These are phyloP conservation scores for Verasper variegatus DNA, from an alignment of 2,113 vertebrate genomes.

Conservation along the genomic window DNA sequence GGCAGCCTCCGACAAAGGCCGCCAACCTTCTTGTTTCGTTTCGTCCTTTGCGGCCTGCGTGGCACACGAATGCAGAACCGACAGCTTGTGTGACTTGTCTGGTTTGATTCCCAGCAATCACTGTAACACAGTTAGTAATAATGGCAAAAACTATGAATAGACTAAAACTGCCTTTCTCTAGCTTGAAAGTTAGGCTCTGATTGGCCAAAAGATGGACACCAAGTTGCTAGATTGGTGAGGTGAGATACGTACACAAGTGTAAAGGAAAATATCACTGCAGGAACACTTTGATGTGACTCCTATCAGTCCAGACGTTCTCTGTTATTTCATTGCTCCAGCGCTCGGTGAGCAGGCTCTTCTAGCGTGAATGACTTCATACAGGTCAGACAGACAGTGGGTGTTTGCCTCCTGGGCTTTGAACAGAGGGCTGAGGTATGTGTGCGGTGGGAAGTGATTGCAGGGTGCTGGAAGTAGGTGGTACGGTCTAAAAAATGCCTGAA, in stretches of 20 bases:
- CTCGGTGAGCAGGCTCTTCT: conserved; percentile 14
- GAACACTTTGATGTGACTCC: conserved; percentile 54
- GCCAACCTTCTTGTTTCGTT: too few relatives aligned
- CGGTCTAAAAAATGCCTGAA: not conserved
- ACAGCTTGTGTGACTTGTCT: too few relatives aligned
- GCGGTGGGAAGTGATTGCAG: conserved; percentile 44
- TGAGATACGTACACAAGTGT: not conserved
- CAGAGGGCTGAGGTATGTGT: conserved; percentile 39
- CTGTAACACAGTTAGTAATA: too few relatives aligned
- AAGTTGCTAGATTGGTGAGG: not conserved
- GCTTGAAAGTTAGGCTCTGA: not conserved
- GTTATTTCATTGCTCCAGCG: conserved; percentile 14
- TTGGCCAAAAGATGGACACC: not conserved
- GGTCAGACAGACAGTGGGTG: conserved; percentile 59
- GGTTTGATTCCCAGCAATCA: too few relatives aligned
- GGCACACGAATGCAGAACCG: too few relatives aligned
- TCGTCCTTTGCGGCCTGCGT: too few relatives aligned
- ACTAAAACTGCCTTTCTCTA: too few relatives aligned
- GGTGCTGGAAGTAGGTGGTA: conserved; percentile 26
- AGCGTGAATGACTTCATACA: conserved; percentile 57
- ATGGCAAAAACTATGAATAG: too few relatives aligned
- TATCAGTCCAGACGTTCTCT: conserved; percentile 47
- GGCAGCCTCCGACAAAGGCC: too few relatives aligned
- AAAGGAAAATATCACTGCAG: conserved; percentile 28
- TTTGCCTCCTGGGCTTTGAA: conserved; percentile 55